Evolutionary conservation across 2,797 vertebrate species (phyloP).

Genomic region (Danio tinwini): DNA sequence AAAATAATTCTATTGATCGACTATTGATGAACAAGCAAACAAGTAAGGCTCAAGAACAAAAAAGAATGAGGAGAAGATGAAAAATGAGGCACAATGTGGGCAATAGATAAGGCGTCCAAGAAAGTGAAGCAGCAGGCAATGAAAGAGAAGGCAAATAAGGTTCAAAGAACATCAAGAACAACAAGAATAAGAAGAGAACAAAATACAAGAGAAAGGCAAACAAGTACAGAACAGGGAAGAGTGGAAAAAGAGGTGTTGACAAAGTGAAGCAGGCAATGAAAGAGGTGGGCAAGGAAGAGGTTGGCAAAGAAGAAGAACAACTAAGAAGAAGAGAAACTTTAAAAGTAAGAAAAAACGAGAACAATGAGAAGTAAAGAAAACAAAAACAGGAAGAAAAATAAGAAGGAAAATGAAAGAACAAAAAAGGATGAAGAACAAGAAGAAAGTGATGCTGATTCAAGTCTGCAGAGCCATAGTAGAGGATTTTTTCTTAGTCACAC

Average conservation of each 20-base stretch:
- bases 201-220: neutral
- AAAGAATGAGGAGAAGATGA: neutral
- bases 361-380: constrained; percentile 52
- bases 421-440: neutral
- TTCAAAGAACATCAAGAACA: neutral
- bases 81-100: neutral
- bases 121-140: neutral
- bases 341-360: constrained; percentile 51
- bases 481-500: constrained; percentile 37
- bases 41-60: too few species aligned
- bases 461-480: neutral
- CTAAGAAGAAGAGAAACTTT: too few species aligned
- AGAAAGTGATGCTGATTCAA: constrained; percentile 21
- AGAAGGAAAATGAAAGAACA: neutral
- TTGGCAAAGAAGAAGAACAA: neutral
- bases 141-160: neutral
- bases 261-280: neutral
- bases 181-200: neutral
- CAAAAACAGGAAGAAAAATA: constrained; percentile 20
- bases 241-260: neutral
- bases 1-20: too few species aligned
- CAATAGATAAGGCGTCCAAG: neutral
- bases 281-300: neutral
- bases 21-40: too few species aligned
- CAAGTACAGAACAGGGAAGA: constrained; percentile 13